A percentile compares a stretch with the other conserved stretches of the same genome.
These are phyloP conservation scores for Pseudomyrmex pallidus DNA, from an alignment of 1,140 invertebrate genomes.

Conservation along the genomic window DNA sequence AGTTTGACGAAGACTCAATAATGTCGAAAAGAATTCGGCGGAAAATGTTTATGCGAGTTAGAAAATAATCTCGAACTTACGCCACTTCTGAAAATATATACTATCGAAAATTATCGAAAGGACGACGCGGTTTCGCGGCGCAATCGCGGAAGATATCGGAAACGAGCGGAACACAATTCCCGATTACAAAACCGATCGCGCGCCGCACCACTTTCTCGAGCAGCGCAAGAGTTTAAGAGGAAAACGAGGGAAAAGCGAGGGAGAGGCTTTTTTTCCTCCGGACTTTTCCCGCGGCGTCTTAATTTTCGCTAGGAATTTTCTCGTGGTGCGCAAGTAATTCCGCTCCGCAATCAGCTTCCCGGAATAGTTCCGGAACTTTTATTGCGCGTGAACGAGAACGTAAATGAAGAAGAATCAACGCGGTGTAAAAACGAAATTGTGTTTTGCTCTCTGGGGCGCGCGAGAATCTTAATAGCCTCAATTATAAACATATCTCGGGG, in stretches of 20 bases:
- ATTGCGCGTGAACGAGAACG: slow-evolving; percentile 37
- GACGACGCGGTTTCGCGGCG: no score
- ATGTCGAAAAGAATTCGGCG: no score
- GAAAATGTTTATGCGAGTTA: no score
- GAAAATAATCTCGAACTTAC: no score
- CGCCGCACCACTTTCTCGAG: neutral
- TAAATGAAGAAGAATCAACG: slow-evolving; percentile 45
- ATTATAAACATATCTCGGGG: neutral
- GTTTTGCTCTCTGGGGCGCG: neutral
- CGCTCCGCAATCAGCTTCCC: slow-evolving; percentile 36
- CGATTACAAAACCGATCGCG: slow-evolving; percentile 3
- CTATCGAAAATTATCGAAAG: no score
- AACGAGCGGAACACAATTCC: no score
- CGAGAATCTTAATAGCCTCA: neutral
- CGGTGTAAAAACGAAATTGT: slow-evolving; percentile 29
- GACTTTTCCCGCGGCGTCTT: slow-evolving; percentile 29
- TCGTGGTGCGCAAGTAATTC: slow-evolving; percentile 42
- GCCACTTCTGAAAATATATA: no score
- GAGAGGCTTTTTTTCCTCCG: no score
- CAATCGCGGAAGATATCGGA: no score
- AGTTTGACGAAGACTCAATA: no score
- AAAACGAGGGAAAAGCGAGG: neutral
- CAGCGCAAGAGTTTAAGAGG: neutral
- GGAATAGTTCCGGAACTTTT: slow-evolving; percentile 43
- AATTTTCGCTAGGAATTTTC: slow-evolving; percentile 51